Conservation (phyloP, 2,797 vertebrate genomes). For the Lycodopsis pacificus region DNA sequence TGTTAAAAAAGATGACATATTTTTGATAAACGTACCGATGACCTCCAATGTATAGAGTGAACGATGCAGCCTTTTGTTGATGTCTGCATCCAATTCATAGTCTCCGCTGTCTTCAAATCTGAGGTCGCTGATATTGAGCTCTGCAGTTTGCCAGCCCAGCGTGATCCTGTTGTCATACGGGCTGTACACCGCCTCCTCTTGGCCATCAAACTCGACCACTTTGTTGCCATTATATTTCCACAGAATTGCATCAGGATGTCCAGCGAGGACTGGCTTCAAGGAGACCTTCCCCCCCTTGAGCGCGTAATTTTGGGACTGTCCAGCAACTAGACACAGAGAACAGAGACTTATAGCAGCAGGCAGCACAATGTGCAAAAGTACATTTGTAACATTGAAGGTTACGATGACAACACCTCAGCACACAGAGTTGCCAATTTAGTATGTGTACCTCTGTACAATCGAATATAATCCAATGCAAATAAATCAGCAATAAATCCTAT, state of each 20-base stretch:
- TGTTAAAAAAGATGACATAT: neutral
- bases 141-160: conserved; percentile 47
- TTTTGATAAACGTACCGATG: conserved; percentile 64
- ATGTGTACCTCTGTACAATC: neutral
- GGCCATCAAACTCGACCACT: conserved; percentile 59
- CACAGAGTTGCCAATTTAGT: neutral
- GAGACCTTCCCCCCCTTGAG: neutral
- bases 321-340: conserved; percentile 50
- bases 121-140: conserved; percentile 51
- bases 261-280: neutral
- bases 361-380: neutral
- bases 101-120: conserved; percentile 63
- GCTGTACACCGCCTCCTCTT: rapidly evolving
- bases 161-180: conserved; percentile 22
- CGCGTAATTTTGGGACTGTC: conserved; percentile 1
- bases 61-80: rapidly evolving
- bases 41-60: conserved; percentile 25
- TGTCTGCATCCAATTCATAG: conserved; percentile 52
- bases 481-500: conserved; percentile 1
- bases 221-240: conserved; percentile 72
- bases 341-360: neutral
- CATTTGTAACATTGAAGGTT: neutral
- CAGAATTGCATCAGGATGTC: conserved; percentile 41
- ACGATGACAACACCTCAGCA: neutral
- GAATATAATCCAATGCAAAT: neutral